phyloP scores from a whole-genome alignment of 1,140 invertebrate genomes.

The Cardiocondyla obscurior region DNA sequence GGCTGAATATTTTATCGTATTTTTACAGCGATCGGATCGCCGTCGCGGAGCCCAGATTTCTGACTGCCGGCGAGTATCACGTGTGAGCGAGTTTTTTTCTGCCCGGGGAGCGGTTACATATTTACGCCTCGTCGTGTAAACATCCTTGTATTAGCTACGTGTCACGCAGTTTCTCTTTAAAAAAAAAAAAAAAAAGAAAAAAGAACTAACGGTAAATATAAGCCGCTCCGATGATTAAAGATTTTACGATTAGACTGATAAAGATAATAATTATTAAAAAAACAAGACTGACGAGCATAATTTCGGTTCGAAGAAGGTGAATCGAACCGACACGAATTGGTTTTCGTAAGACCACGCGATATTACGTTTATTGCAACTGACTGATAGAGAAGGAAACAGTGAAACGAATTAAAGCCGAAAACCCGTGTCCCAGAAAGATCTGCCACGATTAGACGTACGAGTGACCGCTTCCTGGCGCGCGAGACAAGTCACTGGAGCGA shows the following conservation, averaged over 20 bases:
- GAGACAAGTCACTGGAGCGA: background rate
- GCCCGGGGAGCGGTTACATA: conserved; percentile 23
- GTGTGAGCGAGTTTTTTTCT: conserved; percentile 37
- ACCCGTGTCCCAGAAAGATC: background rate
- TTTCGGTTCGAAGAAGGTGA: background rate
- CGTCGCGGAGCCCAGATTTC: background rate
- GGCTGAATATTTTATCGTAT: conserved; percentile 60
- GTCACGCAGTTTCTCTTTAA: conserved; percentile 9
- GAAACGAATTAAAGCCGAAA: conserved; percentile 8
- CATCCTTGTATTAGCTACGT: conserved; percentile 24
- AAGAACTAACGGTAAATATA: background rate
- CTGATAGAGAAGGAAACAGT: background rate
- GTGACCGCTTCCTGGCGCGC: conserved; percentile 10
- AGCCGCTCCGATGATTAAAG: background rate
- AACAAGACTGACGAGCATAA: background rate
- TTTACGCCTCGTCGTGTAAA: conserved; percentile 60
- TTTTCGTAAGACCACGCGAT: background rate
- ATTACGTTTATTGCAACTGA: background rate
- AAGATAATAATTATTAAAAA: too few species aligned
- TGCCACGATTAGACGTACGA: background rate
- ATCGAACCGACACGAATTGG: background rate
- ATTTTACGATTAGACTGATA: background rate
- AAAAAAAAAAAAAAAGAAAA: too few species aligned
- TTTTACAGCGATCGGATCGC: conserved; percentile 52
- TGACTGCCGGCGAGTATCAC: conserved; percentile 32